Conservation (phyloP, 2,113 vertebrate species). For the Butastur rufipennis region DNA sequence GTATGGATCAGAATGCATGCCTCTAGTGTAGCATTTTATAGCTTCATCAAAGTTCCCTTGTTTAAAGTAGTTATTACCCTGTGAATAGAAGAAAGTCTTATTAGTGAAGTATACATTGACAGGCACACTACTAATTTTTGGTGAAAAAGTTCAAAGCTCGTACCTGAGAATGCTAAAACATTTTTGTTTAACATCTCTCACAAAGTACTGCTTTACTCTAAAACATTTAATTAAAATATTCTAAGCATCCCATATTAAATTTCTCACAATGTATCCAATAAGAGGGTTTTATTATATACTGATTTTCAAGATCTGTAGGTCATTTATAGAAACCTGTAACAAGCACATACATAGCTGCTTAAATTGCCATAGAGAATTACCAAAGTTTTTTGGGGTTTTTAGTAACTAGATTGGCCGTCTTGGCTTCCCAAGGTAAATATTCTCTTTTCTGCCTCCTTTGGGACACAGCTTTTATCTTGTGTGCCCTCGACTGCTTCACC, state of each 20-base stretch:
- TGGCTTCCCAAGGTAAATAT: neutral
- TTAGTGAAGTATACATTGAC: neutral
- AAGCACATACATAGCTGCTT: neutral
- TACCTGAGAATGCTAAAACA: neutral
- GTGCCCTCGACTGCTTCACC: neutral
- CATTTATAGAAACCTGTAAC: neutral
- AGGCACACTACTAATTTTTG: neutral
- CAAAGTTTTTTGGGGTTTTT: neutral
- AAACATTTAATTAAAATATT: neutral
- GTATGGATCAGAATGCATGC: conserved; percentile 89
- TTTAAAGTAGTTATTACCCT: conserved; percentile 92
- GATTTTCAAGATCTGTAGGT: neutral
- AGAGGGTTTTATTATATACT: neutral
- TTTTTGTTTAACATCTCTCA: neutral
- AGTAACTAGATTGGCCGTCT: neutral
- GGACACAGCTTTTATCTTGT: neutral
- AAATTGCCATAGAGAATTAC: neutral
- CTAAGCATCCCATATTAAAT: neutral
- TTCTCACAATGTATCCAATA: neutral
- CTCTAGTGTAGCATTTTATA: conserved; percentile 89
- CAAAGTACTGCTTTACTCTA: neutral
- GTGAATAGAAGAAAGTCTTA: neutral
- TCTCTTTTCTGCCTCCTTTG: neutral
- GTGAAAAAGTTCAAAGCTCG: neutral
- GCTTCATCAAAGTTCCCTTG: conserved; percentile 90